Evolutionary conservation across 2,888 invertebrate species (phyloP).

Genomic region (Chorisops tibialis): DNA sequence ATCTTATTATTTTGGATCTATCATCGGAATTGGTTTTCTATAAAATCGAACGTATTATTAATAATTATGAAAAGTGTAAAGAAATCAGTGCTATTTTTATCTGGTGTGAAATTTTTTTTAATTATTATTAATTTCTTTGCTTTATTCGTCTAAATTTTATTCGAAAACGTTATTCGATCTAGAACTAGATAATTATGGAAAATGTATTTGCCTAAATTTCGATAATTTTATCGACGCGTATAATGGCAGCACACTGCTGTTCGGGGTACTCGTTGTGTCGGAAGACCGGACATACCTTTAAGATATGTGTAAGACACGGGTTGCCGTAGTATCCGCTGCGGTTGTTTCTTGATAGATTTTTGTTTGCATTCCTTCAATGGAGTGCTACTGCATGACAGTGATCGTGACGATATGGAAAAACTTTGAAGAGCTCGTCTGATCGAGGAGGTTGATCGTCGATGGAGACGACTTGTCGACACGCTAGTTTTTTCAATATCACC

Average conservation of each 20-base stretch:
- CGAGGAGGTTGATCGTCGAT: conserved; percentile 61
- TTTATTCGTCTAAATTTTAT: too few species aligned
- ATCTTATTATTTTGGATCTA: too few species aligned
- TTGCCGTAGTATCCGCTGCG: conserved; percentile 72
- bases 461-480: conserved; percentile 48
- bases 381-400: conserved; percentile 61
- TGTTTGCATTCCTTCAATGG: conserved; percentile 40
- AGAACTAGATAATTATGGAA: too few species aligned
- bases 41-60: too few species aligned
- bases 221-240: conserved; percentile 43
- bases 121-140: too few species aligned
- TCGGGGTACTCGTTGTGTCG: conserved; percentile 75
- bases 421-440: conserved; percentile 70
- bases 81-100: too few species aligned
- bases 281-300: conserved; percentile 74
- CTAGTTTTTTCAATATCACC: conserved; percentile 58
- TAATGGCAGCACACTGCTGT: conserved; percentile 51
- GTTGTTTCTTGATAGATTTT: conserved; percentile 51
- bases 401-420: conserved; percentile 62
- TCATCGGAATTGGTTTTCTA: too few species aligned
- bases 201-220: background rate
- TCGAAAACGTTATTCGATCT: too few species aligned
- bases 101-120: too few species aligned
- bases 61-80: too few species aligned
- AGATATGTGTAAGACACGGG: conserved; percentile 79